A percentile compares a stretch with the other conserved stretches of the same genome.
phyloP scores from a whole-genome alignment of 2,888 invertebrate genomes.

The Trimorus sp. region DNA sequence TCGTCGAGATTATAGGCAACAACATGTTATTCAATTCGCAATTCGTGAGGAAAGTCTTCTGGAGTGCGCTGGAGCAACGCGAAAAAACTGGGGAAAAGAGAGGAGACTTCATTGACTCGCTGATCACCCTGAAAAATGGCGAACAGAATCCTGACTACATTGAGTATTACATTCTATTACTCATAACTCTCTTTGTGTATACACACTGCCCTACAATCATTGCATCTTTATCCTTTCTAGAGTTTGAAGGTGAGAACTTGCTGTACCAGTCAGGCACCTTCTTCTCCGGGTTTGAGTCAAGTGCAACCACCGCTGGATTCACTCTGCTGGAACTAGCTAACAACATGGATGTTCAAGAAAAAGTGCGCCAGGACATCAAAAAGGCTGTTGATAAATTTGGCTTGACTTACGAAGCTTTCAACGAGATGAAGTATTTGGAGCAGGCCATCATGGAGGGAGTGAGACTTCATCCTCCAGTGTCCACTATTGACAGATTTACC shows the following conservation, averaged over 20 bases:
- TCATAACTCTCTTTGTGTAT: no score
- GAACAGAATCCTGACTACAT: no score
- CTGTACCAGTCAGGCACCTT: constrained; percentile 77
- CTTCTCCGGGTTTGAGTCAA: constrained; percentile 79
- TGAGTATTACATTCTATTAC: no score
- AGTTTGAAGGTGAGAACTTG: constrained; percentile 77
- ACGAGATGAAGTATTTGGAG: constrained; percentile 77
- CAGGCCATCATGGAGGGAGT: constrained; percentile 75
- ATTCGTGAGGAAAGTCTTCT: constrained; percentile 75
- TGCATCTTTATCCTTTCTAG: constrained; percentile 62
- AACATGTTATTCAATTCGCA: constrained; percentile 73
- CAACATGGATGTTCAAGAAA: constrained; percentile 68
- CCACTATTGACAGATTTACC: constrained; percentile 76
- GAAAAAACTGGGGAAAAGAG: constrained; percentile 71
- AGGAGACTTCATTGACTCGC: constrained; percentile 64
- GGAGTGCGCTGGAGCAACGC: constrained; percentile 73
- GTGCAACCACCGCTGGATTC: constrained; percentile 74
- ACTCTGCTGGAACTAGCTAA: constrained; percentile 75
- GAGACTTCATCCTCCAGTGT: constrained; percentile 77
- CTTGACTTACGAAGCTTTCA: constrained; percentile 75
- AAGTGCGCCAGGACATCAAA: constrained; percentile 72
- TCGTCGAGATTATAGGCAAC: constrained; percentile 74
- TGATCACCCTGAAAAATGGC: no score
- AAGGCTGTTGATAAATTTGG: constrained; percentile 73
- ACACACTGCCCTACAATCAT: no score